Evolutionary conservation across 2,888 invertebrate genomes (phyloP), one percentile per base, ranked within the genome.

Genomic region (Drosophila falleni): DNA sequence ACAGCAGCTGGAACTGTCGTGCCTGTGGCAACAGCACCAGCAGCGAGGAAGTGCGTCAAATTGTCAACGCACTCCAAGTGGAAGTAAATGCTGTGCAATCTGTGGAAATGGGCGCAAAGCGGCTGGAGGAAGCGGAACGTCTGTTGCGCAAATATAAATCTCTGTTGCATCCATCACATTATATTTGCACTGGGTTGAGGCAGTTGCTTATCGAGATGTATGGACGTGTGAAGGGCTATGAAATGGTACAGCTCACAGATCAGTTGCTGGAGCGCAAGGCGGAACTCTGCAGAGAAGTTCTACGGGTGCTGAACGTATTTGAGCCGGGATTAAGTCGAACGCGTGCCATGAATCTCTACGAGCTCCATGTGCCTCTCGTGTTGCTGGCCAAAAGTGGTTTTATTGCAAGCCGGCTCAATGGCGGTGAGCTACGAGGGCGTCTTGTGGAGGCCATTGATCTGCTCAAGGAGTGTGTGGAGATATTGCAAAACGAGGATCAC

Each of bases 291-390:
- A 93, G 94, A 13, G 93, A 95, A 31, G 92, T 97, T 5, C 92
- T 97, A 19, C 93, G 94, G 53, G 95, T 96, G 6, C 92, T 97
- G 15, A 95, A 97, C 88, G 93, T 95, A 33, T 94, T 97, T 56
- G 96, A 96, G 78, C 97, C 97, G 0, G 97, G 97, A 1, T 93
- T 95, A 59, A 96, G 95, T 47, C 93, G 97, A 77, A 94, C 97
- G 85, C 94, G 97, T 93, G 97, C 96, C 11, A 95, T 96, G 93
- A 95, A 96, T 83, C 91, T 97, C 26, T 97, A 97, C 89, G 97
- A 97, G 91, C 92, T 97, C 13, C 97, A 97, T 89, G 96, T 96
- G 0, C 96, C 97, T 0, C 89, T 97, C 9, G 94, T 97, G 91
- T 94, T 95, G 78, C 87, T 96, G 72, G 96, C 96, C 0, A 94